Evolutionary conservation across 2,888 invertebrate genomes (phyloP), one percentile per base, ranked within the genome.

Genomic region (Alcis repandata): DNA sequence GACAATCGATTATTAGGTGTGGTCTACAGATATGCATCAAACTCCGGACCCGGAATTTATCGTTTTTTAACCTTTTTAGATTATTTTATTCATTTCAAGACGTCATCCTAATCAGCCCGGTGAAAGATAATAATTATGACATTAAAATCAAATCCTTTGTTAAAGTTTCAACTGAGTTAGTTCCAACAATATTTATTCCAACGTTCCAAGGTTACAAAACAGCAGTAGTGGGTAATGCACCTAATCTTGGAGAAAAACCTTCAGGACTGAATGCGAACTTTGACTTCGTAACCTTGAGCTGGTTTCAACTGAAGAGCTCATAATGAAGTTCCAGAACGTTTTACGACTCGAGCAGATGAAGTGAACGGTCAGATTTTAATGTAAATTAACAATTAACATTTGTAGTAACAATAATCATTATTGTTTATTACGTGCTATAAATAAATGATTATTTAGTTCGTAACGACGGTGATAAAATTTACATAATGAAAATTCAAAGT

Each of bases 281-380:
- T 70, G 68, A 70, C 67, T 65, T 46, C 40, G 53, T 63, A 67
- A 72, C 72, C 67, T 72, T 68, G 62, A 64, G 66, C 63, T 68
- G 20, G 54, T 57, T 66, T 19, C 27, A 57, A 19, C 8, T 13
- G 8, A 53, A 40, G 33, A 38, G 13, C 48, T 65, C 19, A 36
- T 11, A 27, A 56, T 49, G 51, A 57, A 53, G 51, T 53, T 52
- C 22, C 38, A 57, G 38, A 53, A 51, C 27, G 33, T 45, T 45
- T 43, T 43, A 59, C 13, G 8, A 27, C n/a, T 41, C 8, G 20
- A 40, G 15, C 15, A 22, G 22, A 52, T 52, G 20, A 20, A 52
- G 20, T 17, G 49, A n/a, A 38, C 11, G 13, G 4, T 38, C 38
- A 15, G n/a, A 38, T n/a, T n/a, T 6, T n/a, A 38, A 38, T 38